phyloP scores from a whole-genome alignment of 2,888 invertebrate species.

The Caenorhabditis uteleia region DNA sequence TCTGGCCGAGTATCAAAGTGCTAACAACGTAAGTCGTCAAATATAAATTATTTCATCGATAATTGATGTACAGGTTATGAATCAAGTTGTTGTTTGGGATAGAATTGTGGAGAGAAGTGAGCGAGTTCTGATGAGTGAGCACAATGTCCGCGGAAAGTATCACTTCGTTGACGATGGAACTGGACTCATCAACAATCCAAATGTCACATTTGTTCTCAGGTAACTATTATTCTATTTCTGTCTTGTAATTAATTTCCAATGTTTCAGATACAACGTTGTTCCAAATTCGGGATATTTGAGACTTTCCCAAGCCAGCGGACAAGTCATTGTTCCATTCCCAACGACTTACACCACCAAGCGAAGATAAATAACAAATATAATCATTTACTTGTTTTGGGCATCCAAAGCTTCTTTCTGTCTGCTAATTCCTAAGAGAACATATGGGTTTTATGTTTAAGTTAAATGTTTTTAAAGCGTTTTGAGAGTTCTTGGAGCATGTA shows the following conservation, averaged over 20 bases:
- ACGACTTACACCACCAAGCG: constrained; percentile 78
- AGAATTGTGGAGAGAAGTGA: constrained; percentile 94
- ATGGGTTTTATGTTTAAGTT: constrained; percentile 3
- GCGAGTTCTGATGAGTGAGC: constrained; percentile 88
- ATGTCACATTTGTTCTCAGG: constrained; percentile 89
- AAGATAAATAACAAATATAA: constrained; percentile 1
- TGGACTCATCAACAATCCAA: constrained; percentile 90
- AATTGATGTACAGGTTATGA: constrained; percentile 70
- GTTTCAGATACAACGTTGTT: constrained; percentile 80
- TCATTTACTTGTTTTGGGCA: background rate
- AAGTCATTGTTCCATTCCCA: constrained; percentile 89
- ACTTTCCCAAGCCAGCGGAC: constrained; percentile 81
- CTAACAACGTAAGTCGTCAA: constrained; percentile 78
- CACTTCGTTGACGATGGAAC: constrained; percentile 99
- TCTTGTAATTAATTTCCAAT: background rate
- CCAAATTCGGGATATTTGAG: constrained; percentile 96
- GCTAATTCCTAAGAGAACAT: constrained; percentile 3
- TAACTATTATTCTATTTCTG: constrained; percentile 69
- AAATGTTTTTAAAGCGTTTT: background rate
- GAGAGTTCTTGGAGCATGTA: background rate
- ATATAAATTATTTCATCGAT: background rate
- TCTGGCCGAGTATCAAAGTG: constrained; percentile 91
- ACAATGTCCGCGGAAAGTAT: constrained; percentile 94
- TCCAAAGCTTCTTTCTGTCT: constrained; percentile 2
- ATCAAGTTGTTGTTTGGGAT: constrained; percentile 92